Evolutionary conservation across 2,888 invertebrate species (phyloP).

Genomic region (Nipponacmea schrenckii): DNA sequence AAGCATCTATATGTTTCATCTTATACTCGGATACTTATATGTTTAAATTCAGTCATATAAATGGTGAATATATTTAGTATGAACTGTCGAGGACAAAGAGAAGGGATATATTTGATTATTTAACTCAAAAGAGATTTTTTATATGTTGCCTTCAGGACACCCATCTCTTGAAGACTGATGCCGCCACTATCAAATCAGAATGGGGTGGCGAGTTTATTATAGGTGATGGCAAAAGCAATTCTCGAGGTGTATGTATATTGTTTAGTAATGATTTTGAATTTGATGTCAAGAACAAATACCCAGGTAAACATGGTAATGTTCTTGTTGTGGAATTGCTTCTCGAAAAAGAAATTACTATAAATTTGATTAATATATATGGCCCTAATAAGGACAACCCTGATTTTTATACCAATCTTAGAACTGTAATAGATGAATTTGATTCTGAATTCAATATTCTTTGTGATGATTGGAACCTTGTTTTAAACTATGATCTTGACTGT

Average conservation of each 20-base stretch:
- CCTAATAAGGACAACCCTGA: not conserved
- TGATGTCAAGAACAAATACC: too few species aligned
- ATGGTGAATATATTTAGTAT: not conserved
- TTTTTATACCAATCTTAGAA: too few species aligned
- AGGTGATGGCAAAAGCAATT: not conserved
- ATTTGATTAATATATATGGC: not conserved
- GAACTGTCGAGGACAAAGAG: not conserved
- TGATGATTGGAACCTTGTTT: too few species aligned
- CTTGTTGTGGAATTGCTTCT: not conserved
- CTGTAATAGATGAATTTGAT: too few species aligned
- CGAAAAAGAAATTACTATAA: not conserved
- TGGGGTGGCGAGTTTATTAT: not conserved
- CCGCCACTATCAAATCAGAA: not conserved
- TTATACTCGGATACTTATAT: too few species aligned
- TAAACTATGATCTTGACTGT: too few species aligned
- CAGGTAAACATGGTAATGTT: not conserved
- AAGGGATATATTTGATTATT: not conserved
- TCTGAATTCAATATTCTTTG: too few species aligned
- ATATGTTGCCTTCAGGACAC: not conserved
- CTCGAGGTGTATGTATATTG: not conserved
- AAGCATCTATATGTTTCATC: too few species aligned
- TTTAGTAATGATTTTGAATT: not conserved
- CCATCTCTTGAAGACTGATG: not conserved
- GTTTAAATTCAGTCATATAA: too few species aligned
- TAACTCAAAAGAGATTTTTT: not conserved